These are phyloP conservation scores for Latrodectus hesperus DNA, from an alignment of 2,888 invertebrate species.

Conservation along the genomic window DNA sequence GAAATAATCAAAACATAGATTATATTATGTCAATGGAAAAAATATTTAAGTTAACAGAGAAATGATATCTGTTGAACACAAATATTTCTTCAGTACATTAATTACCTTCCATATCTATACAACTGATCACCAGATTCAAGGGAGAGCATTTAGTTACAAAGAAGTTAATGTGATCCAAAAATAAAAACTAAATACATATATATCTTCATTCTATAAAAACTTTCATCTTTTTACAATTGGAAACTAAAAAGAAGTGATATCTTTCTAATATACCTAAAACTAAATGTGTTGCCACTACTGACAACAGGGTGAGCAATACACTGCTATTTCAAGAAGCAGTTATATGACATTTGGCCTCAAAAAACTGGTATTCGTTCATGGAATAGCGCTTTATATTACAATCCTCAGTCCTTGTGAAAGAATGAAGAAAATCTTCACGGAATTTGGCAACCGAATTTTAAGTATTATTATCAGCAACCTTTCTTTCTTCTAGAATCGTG, in stretches of 20 bases:
- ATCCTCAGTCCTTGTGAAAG: not conserved
- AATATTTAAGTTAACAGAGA: not conserved
- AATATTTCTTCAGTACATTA: not conserved
- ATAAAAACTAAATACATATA: slow-evolving; percentile 13
- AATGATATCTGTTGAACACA: not conserved
- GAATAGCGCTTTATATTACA: slow-evolving; percentile 9
- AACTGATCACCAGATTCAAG: not conserved
- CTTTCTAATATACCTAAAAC: slow-evolving; percentile 41
- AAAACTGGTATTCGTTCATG: slow-evolving; percentile 36
- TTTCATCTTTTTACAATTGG: not conserved
- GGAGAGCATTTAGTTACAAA: not conserved
- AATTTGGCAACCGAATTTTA: not conserved
- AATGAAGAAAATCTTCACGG: not conserved
- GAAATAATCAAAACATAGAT: too few relatives aligned
- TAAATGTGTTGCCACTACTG: slow-evolving; percentile 47
- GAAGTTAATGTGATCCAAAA: not conserved
- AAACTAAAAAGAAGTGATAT: not conserved
- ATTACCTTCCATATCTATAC: not conserved
- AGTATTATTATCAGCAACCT: not conserved
- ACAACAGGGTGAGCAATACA: slow-evolving; percentile 54
- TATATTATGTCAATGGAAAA: not conserved
- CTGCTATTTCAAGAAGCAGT: slow-evolving; percentile 17
- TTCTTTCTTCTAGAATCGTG: not conserved
- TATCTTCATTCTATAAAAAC: slow-evolving; percentile 24
- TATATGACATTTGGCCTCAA: slow-evolving; percentile 48